Conservation (phyloP, 2,797 vertebrate species). For the Enteromius thamalakanensis region DNA sequence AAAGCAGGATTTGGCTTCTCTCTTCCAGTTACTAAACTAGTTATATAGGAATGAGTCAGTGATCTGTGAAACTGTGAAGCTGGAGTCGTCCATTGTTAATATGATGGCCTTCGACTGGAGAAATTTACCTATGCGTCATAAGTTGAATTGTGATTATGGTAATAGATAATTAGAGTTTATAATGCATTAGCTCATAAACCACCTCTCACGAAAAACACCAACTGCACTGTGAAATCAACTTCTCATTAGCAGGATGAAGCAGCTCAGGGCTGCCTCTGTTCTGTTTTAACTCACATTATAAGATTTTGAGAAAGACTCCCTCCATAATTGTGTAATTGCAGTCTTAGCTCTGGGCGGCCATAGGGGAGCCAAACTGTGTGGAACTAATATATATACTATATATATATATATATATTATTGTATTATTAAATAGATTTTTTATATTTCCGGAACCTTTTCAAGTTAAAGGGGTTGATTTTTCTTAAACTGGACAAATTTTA, state of each 20-base stretch:
- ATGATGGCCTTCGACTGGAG: not conserved
- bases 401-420: too few species aligned
- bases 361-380: slow-evolving; percentile 29
- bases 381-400: slow-evolving; percentile 53
- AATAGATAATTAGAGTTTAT: slow-evolving; percentile 38
- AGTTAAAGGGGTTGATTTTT: not conserved
- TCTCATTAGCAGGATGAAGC: slow-evolving; percentile 40
- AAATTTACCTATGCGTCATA: not conserved
- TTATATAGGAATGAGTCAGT: slow-evolving; percentile 1
- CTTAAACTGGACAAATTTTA: not conserved
- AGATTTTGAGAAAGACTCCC: slow-evolving; percentile 16
- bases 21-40: not conserved
- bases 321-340: slow-evolving; percentile 42
- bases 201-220: slow-evolving; percentile 23
- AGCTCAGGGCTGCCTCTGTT: slow-evolving; percentile 28
- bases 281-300: slow-evolving; percentile 32
- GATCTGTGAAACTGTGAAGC: slow-evolving; percentile 9
- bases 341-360: slow-evolving; percentile 31
- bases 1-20: not conserved
- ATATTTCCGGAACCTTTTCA: not conserved
- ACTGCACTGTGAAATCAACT: slow-evolving; percentile 35
- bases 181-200: slow-evolving; percentile 13
- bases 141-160: slow-evolving; percentile 2
- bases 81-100: slow-evolving; percentile 4
- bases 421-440: not conserved